Evolutionary conservation across 2,797 vertebrate species (phyloP).

Genomic region (Delichon dasypus): DNA sequence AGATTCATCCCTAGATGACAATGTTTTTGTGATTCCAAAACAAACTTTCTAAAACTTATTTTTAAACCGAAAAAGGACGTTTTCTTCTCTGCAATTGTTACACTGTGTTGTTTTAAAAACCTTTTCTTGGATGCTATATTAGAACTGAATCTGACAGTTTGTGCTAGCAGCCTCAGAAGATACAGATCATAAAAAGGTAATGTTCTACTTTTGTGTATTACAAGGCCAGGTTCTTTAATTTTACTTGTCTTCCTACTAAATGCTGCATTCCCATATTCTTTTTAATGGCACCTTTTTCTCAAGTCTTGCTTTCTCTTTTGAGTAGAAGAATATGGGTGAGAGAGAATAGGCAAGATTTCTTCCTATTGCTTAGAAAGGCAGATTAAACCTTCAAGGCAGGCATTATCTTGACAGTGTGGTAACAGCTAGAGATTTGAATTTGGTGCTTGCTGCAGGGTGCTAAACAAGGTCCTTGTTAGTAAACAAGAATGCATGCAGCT

Average conservation of each 20-base stretch:
- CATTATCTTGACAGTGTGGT: not conserved
- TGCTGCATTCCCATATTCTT: not conserved
- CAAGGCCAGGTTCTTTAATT: not conserved
- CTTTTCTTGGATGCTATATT: not conserved
- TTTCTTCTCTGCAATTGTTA: not conserved
- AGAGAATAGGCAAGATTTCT: not conserved
- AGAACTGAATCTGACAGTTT: not conserved
- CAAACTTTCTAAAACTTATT: slow-evolving; percentile 35
- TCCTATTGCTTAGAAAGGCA: not conserved
- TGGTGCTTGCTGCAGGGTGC: not conserved
- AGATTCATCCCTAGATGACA: slow-evolving; percentile 60
- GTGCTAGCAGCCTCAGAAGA: not conserved
- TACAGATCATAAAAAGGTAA: not conserved
- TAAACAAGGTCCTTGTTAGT: not conserved
- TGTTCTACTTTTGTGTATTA: not conserved
- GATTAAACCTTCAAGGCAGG: not conserved
- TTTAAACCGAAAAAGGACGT: slow-evolving; percentile 11
- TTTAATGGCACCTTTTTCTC: not conserved
- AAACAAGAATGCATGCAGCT: not conserved
- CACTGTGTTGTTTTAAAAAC: not conserved
- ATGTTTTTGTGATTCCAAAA: slow-evolving; percentile 34
- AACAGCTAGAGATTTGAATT: not conserved
- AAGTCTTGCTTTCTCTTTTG: not conserved
- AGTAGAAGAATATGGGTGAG: not conserved
- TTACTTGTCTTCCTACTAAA: not conserved